These are phyloP conservation scores for Drosophila lowei DNA, from an alignment of 1,140 invertebrate species.

Conservation along the genomic window DNA sequence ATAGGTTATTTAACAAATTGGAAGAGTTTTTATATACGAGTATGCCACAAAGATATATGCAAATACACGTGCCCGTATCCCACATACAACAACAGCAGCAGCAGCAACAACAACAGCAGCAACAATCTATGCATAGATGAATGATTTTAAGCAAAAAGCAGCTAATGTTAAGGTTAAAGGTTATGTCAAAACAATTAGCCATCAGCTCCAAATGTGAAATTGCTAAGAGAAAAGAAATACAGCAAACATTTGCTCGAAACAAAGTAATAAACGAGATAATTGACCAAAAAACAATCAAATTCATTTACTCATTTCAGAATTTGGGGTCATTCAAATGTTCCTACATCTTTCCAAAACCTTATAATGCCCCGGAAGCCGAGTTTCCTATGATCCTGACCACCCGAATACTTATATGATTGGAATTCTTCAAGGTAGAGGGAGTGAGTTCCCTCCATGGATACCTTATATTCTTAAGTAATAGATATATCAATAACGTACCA, in stretches of 20 bases:
- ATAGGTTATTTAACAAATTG: constrained; percentile 1
- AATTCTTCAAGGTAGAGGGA: no score
- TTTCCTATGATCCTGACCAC: no score
- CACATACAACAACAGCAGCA: constrained; percentile 1
- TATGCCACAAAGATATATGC: constrained; percentile 8
- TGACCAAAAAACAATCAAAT: constrained; percentile 19
- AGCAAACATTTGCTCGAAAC: constrained; percentile 29
- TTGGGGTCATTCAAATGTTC: no score
- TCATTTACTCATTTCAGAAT: no score
- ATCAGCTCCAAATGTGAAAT: constrained; percentile 31
- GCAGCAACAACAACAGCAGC: not conserved
- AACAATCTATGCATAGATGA: not conserved
- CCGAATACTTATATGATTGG: no score
- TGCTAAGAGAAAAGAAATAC: constrained; percentile 10
- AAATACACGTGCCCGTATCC: not conserved
- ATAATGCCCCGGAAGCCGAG: no score
- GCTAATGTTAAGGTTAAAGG: constrained; percentile 5
- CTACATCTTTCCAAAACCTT: no score
- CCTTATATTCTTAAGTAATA: no score
- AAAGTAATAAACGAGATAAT: constrained; percentile 46
- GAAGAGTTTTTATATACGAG: constrained; percentile 21
- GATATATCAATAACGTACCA: no score
- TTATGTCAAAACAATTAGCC: constrained; percentile 37
- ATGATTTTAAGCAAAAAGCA: constrained; percentile 11
- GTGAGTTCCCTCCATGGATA: no score